phyloP scores from a whole-genome alignment of 2,113 vertebrate species.

The Lycocorax pyrrhopterus region DNA sequence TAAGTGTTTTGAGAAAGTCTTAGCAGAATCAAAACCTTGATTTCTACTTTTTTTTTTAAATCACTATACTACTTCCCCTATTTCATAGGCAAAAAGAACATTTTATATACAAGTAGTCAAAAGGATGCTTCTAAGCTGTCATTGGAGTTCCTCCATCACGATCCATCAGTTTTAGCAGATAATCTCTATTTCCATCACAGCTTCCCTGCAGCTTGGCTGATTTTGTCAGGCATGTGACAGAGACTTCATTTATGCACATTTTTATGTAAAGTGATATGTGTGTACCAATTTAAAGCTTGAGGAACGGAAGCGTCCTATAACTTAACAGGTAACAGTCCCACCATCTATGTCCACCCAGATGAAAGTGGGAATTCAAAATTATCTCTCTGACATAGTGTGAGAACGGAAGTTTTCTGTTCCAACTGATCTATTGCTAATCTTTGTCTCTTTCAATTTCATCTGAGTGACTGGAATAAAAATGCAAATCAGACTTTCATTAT shows the following conservation, averaged over 20 bases:
- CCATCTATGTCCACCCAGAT: background rate
- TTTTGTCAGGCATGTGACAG: background rate
- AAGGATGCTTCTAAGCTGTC: background rate
- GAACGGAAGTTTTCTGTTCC: background rate
- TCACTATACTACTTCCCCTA: background rate
- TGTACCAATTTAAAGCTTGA: background rate
- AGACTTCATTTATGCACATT: background rate
- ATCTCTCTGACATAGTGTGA: background rate
- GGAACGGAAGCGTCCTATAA: background rate
- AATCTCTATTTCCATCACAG: background rate
- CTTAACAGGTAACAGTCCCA: background rate
- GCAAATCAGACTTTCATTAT: background rate
- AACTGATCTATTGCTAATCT: background rate
- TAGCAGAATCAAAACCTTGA: background rate
- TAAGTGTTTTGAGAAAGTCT: background rate
- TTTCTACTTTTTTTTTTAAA: background rate
- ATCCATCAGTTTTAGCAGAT: background rate
- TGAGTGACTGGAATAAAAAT: background rate
- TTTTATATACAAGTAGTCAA: background rate
- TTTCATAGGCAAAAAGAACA: background rate
- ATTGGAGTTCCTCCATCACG: background rate
- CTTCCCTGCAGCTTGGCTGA: background rate
- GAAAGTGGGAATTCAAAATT: background rate
- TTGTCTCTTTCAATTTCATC: background rate
- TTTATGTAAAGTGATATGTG: background rate